Evolutionary conservation across 2,113 vertebrate genomes (phyloP).

Genomic region (Ageneiosus marmoratus): DNA sequence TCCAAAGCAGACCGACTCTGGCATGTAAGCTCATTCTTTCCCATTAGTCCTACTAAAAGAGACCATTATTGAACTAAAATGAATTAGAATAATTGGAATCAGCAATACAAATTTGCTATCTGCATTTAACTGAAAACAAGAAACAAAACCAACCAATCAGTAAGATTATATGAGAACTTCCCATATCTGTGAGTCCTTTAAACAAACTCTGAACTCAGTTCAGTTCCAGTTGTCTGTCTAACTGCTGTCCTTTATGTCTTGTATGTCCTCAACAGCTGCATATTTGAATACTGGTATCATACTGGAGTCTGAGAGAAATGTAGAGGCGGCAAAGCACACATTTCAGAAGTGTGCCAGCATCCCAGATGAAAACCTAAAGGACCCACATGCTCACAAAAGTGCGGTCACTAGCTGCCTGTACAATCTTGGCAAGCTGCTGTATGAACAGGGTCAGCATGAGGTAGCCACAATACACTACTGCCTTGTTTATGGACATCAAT

Average conservation of each 20-base stretch:
- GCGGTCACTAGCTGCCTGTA: conserved; percentile 98
- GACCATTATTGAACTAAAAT: neutral
- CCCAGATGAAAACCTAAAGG: conserved; percentile 96
- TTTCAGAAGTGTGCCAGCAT: conserved; percentile 96
- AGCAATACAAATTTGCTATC: neutral
- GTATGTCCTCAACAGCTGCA: conserved; percentile 75
- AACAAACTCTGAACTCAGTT: conserved; percentile 58
- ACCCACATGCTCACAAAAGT: conserved; percentile 95
- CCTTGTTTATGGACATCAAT: neutral
- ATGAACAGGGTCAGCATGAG: conserved; percentile 96
- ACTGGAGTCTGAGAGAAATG: conserved; percentile 91
- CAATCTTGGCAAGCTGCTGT: conserved; percentile 94
- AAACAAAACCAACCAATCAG: neutral
- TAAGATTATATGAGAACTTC: neutral
- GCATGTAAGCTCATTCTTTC: conserved; percentile 88
- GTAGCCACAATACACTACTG: conserved; percentile 61
- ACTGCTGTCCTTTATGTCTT: neutral
- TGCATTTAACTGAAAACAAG: neutral
- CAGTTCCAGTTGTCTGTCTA: neutral
- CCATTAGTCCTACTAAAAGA: neutral
- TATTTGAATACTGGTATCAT: conserved; percentile 99
- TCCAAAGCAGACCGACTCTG: conserved; percentile 94
- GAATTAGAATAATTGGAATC: neutral
- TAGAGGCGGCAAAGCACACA: conserved; percentile 89
- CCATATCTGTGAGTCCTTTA: neutral